phyloP scores from a whole-genome alignment of 2,797 vertebrate species.

The Muscicapa striata region DNA sequence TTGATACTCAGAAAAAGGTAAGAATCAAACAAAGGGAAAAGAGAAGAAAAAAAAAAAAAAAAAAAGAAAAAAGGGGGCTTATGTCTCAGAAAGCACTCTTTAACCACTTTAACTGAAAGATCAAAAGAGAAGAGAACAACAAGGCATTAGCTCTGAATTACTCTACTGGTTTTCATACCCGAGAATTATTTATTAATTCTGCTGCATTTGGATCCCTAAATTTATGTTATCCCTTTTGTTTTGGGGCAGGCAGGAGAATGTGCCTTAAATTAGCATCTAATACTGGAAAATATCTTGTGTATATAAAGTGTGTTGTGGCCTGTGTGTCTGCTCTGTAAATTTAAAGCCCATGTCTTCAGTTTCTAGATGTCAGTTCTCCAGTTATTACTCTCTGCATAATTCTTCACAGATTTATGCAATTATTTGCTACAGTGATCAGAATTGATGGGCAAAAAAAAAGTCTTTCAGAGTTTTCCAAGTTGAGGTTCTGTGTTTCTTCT shows the following conservation, averaged over 20 bases:
- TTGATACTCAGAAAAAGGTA: neutral
- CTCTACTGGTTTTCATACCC: neutral
- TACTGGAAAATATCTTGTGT: neutral
- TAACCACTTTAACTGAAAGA: neutral
- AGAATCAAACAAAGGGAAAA: neutral
- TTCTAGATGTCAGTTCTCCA: neutral
- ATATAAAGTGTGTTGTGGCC: neutral
- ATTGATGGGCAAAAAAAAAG: fast-evolving
- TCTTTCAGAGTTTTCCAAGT: neutral
- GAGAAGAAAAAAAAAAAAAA: neutral
- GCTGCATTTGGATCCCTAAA: neutral
- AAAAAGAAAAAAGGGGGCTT: neutral
- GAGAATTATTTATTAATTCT: neutral
- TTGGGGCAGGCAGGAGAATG: neutral
- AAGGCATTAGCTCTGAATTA: neutral
- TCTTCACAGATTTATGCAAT: neutral
- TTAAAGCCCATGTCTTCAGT: neutral
- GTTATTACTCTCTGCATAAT: neutral
- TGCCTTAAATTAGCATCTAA: neutral
- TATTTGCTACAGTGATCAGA: neutral
- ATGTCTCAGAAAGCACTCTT: neutral
- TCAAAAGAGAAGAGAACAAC: neutral
- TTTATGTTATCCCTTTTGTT: neutral
- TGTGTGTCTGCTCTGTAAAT: neutral
- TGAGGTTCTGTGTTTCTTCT: neutral